Percentiles rank a stretch among this genome's conserved stretches.
These are phyloP conservation scores for Leptopilina drosophilae DNA, from an alignment of 2,888 invertebrate genomes.

Conservation along the genomic window DNA sequence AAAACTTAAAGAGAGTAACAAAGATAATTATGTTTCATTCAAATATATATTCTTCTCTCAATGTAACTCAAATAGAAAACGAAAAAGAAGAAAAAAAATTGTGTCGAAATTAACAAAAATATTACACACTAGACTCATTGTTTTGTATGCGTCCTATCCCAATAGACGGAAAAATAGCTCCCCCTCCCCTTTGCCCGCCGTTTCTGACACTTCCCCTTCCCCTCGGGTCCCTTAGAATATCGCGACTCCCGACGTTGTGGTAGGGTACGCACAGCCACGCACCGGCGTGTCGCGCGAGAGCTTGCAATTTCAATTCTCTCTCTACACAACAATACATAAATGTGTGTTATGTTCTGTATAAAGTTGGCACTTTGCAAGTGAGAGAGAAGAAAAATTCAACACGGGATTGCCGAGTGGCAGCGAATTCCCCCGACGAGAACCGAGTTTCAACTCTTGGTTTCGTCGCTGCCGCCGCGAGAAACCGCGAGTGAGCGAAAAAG, in stretches of 20 bases:
- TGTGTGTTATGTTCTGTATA: conserved; percentile 1
- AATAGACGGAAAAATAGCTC: conserved; percentile 65
- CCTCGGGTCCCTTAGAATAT: conserved; percentile 29
- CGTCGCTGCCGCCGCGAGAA: conserved; percentile 46
- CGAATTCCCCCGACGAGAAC: conserved; percentile 50
- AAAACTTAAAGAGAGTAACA: too few relatives aligned
- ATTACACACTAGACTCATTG: neutral
- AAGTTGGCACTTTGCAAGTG: neutral
- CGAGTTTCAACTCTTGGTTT: conserved; percentile 58
- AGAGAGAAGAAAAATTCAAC: neutral
- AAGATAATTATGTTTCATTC: too few relatives aligned
- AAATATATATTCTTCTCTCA: too few relatives aligned
- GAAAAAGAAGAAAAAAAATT: too few relatives aligned
- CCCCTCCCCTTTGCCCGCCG: too few relatives aligned
- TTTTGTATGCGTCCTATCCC: conserved; percentile 59
- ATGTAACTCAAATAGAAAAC: too few relatives aligned
- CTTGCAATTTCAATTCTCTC: neutral
- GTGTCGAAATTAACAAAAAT: too few relatives aligned
- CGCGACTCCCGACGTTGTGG: conserved; percentile 62
- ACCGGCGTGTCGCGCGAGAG: conserved; percentile 22
- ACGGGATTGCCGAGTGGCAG: conserved; percentile 41
- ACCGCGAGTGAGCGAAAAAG: too few relatives aligned
- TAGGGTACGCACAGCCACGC: conserved; percentile 61
- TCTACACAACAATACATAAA: neutral
- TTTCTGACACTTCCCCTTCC: conserved; percentile 42